Base-by-base conservation (phyloP, 2,888 invertebrate genomes). In the Eilema depressum region DNA sequence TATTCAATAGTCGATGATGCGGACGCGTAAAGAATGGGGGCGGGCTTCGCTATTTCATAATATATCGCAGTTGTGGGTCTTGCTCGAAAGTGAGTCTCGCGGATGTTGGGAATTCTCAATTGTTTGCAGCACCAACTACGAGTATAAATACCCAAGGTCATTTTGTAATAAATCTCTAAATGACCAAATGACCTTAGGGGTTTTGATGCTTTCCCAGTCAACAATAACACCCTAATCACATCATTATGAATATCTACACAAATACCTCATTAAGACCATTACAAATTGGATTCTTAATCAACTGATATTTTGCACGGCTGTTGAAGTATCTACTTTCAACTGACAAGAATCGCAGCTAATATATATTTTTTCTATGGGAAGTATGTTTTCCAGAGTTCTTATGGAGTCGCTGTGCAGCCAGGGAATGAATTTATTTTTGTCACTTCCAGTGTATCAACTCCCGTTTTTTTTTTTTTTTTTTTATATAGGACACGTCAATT, bases 41-140 rank as follows among this genome's bases (percentile, higher is more conserved):
- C 91, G 90, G 88, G 84, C 86, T 85, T 78, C 82, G 12, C 76
- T 79, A 89, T 93, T 93, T 92, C 92, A 88, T 92, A 93, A 93
- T 86, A 77, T 78, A 75, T 70, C 63, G 61, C 79, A 62, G 41
- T 62, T 28, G 53, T 77, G 56, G 47, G 61, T 73, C 66, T 66
- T 66, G 73, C 75, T 86, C 78, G 87, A 88, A 91, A 91, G 90
- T 87, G 88, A 91, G 86, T 76, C 78, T 81, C 72, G 78, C 87
- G 87, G 86, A 88, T 87, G 81, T 83, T 71, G 80, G 86, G 83
- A 87, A 85, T 78, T 79, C 83, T 83, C 63, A 80, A 80, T 75
- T 74, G 69, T 75, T 78, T 66, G 33, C 76, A 69, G 65, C 41
- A 61, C 20, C 23, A 59, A 63, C 65, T 11, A n/a, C n/a, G n/a